These are phyloP conservation scores for Tethea ocularis DNA, from an alignment of 2,888 invertebrate genomes.

Conservation along the genomic window DNA sequence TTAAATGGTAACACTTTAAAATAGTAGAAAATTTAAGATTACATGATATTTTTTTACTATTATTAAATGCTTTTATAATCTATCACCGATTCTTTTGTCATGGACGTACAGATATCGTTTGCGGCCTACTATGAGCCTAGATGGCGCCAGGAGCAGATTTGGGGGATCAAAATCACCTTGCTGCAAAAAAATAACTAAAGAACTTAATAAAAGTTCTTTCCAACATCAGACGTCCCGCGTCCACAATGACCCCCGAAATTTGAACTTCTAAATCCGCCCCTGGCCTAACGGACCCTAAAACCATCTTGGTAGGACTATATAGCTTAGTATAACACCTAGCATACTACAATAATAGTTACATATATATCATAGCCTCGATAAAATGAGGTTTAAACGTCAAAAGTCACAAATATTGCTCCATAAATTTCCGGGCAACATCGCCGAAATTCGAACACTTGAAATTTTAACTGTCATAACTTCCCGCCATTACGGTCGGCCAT, in stretches of 20 bases:
- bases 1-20: constrained; percentile 17
- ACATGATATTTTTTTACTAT: constrained; percentile 37
- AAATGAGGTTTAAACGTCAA: constrained; percentile 1
- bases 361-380: constrained; percentile 3
- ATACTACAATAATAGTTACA: background rate
- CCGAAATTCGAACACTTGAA: background rate
- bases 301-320: background rate
- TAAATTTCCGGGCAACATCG: background rate
- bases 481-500: background rate
- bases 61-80: constrained; percentile 53
- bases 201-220: background rate
- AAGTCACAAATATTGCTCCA: constrained; percentile 3
- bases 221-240: background rate
- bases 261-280: background rate
- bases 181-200: background rate
- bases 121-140: background rate
- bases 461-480: background rate
- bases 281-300: background rate
- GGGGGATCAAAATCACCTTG: background rate
- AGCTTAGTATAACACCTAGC: background rate
- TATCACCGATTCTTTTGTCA: constrained; percentile 44
- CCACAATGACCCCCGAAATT: background rate
- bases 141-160: background rate
- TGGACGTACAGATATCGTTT: constrained; percentile 48
- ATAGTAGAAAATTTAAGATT: constrained; percentile 23